A percentile compares a stretch with the other conserved stretches of the same genome.
phyloP scores from a whole-genome alignment of 2,797 vertebrate species.

The Epinephelus coioides region DNA sequence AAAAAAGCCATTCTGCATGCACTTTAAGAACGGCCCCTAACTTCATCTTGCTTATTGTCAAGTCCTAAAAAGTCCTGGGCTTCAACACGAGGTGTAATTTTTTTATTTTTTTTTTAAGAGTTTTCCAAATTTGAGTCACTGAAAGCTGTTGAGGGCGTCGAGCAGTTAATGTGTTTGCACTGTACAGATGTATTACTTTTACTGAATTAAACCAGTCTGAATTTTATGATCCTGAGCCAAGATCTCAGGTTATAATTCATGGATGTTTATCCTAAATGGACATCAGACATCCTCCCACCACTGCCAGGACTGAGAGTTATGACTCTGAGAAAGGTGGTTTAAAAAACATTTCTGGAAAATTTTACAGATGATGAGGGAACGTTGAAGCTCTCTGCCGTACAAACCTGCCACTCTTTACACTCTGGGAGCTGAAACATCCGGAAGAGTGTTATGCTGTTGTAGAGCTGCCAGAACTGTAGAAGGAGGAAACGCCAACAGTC shows the following conservation, averaged over 20 bases:
- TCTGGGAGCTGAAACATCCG: constrained; percentile 91
- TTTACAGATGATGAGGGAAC: not conserved
- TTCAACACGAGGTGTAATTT: too few species aligned
- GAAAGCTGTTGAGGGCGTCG: too few species aligned
- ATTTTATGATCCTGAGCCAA: not conserved
- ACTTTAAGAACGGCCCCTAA: too few species aligned
- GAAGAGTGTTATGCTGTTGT: constrained; percentile 93
- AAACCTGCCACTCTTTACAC: constrained; percentile 98
- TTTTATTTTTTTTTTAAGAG: too few species aligned
- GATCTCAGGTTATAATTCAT: not conserved
- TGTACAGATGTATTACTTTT: not conserved
- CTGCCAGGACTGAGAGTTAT: not conserved
- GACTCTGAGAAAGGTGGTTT: not conserved
- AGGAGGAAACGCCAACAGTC: not conserved
- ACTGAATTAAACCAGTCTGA: not conserved
- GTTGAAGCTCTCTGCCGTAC: constrained; percentile 29
- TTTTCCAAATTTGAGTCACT: too few species aligned
- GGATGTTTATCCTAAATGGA: not conserved
- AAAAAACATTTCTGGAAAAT: not conserved
- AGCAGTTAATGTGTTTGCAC: not conserved
- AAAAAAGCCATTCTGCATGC: too few species aligned
- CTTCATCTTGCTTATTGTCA: too few species aligned
- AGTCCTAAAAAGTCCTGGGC: too few species aligned
- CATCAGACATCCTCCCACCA: not conserved
- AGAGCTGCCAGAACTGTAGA: constrained; percentile 95